Percentiles rank a stretch among this genome's conserved stretches.
These are phyloP conservation scores for Chaunax sp. DNA, from an alignment of 2,797 vertebrate genomes.

Conservation along the genomic window DNA sequence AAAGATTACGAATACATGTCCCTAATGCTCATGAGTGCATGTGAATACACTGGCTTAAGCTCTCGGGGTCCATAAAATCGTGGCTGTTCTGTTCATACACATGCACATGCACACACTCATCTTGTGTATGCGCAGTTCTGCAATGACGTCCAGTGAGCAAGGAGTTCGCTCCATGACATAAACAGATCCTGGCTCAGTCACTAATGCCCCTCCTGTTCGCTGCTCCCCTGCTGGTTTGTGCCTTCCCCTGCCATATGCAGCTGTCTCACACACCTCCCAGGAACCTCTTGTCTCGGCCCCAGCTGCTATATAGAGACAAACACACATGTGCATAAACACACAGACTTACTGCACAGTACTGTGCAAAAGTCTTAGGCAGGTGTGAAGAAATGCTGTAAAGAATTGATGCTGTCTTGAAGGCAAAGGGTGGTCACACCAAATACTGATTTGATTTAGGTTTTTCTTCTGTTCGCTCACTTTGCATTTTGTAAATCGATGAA, in stretches of 20 bases:
- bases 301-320: constrained; percentile 49
- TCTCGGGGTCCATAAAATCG: background rate
- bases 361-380: no score
- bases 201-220: constrained; percentile 38
- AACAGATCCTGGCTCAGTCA: constrained; percentile 32
- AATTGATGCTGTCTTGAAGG: no score
- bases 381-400: no score
- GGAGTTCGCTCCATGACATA: constrained; percentile 11
- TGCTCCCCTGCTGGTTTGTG: constrained; percentile 43
- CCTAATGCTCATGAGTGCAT: background rate
- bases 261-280: constrained; percentile 54
- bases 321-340: constrained; percentile 15
- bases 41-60: background rate
- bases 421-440: no score
- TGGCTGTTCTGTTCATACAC: background rate
- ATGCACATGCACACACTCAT: background rate
- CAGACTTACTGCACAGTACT: background rate
- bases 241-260: constrained; percentile 60
- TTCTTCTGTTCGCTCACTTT: no score
- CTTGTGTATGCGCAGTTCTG: constrained; percentile 10
- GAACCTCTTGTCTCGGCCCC: constrained; percentile 51
- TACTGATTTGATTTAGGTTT: no score
- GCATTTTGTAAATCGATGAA: no score
- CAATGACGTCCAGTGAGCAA: constrained; percentile 8
- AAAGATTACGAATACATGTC: background rate